A percentile compares a stretch with the other conserved stretches of the same genome.
phyloP scores from a whole-genome alignment of 2,888 invertebrate genomes.

The Lasioglossum leucozonium region DNA sequence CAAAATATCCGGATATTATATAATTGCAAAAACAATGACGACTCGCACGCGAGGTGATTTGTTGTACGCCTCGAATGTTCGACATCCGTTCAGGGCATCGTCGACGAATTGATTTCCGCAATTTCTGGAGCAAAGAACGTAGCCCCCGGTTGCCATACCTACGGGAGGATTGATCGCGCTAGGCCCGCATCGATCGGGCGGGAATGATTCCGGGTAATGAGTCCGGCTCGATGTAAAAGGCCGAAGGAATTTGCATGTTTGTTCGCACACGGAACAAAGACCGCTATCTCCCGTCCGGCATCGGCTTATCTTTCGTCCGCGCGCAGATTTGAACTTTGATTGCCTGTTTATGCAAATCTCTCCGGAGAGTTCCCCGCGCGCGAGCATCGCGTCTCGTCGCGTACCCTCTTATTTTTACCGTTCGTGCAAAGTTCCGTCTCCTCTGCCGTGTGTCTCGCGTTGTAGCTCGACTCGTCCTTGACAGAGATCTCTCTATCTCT shows the following conservation, averaged over 20 bases:
- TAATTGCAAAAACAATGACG: too few relatives aligned
- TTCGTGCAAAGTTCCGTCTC: constrained; percentile 20
- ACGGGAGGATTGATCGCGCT: not conserved
- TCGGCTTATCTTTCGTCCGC: constrained; percentile 37
- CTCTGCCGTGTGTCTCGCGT: not conserved
- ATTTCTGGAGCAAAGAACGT: not conserved
- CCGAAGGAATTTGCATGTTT: constrained; percentile 47
- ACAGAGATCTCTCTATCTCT: not conserved
- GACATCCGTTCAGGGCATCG: not conserved
- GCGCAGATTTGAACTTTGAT: constrained; percentile 42
- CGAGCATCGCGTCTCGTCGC: not conserved
- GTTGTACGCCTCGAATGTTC: too few relatives aligned
- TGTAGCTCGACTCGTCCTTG: constrained; percentile 6
- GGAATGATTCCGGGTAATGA: constrained; percentile 31
- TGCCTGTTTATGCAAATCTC: constrained; percentile 41
- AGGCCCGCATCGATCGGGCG: constrained; percentile 26
- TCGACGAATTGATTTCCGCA: not conserved
- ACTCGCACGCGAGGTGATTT: too few relatives aligned
- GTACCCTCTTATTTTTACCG: constrained; percentile 23
- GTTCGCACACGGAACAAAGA: constrained; percentile 41
- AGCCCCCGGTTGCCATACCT: not conserved
- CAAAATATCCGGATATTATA: too few relatives aligned
- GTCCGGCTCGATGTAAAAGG: constrained; percentile 27
- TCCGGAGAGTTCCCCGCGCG: constrained; percentile 1
- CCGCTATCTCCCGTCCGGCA: constrained; percentile 41